Conservation (phyloP, 2,888 invertebrate genomes). For the Coleophora deauratella region DNA sequence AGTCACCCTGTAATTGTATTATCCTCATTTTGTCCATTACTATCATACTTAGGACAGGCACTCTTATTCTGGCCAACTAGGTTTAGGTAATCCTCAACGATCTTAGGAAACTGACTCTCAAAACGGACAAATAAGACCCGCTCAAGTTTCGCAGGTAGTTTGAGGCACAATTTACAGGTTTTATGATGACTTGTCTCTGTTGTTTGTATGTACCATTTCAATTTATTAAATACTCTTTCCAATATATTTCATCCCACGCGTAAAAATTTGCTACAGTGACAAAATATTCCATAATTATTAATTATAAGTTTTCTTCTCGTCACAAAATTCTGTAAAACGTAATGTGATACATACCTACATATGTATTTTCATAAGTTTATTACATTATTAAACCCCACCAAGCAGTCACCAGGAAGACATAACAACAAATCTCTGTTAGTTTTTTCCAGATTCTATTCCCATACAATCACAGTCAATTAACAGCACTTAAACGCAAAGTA, state of each 20-base stretch:
- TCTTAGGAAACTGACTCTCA: conserved; percentile 34
- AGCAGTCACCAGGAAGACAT: background rate
- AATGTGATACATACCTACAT: too few species aligned
- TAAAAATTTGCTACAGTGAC: background rate
- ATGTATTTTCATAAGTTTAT: too few species aligned
- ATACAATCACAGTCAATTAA: conserved; percentile 18
- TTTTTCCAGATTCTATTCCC: background rate
- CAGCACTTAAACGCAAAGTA: conserved; percentile 28
- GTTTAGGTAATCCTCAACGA: too few species aligned
- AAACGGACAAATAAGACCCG: conserved; percentile 42
- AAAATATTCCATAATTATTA: background rate
- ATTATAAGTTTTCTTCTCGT: too few species aligned
- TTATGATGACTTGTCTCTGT: conserved; percentile 24
- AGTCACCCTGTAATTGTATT: conserved; percentile 4
- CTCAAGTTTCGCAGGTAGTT: conserved; percentile 26
- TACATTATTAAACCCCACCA: background rate
- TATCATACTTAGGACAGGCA: conserved; percentile 5
- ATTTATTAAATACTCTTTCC: too few species aligned
- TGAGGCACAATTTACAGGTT: conserved; percentile 28
- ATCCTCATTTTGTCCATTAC: conserved; percentile 1
- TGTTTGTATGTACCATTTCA: too few species aligned
- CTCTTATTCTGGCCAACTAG: too few species aligned
- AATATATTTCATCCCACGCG: too few species aligned
- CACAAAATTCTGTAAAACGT: too few species aligned
- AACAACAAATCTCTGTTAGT: too few species aligned